Conservation (phyloP, 2,113 vertebrate species). For the Hypocryptadius cinnamomeus region DNA sequence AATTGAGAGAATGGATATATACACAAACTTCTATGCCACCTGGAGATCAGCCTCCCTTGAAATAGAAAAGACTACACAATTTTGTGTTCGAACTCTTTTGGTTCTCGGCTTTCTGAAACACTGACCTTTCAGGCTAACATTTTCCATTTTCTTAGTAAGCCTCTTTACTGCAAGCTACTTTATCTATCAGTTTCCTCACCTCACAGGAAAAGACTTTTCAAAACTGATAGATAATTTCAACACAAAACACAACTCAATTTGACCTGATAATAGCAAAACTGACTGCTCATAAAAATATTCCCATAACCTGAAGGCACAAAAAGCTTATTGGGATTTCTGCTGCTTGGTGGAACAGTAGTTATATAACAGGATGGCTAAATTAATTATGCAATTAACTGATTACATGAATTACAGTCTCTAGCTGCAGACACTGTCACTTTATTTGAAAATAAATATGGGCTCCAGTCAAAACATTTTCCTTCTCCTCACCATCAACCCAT, state of each 20-base stretch:
- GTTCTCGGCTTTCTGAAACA: not conserved
- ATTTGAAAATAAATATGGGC: not conserved
- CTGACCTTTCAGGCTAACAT: not conserved
- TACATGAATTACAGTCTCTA: not conserved
- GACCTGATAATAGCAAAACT: not conserved
- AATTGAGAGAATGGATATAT: not conserved
- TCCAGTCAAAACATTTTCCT: not conserved
- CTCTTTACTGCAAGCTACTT: not conserved
- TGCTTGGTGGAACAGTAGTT: not conserved
- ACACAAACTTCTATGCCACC: not conserved
- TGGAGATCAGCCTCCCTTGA: not conserved
- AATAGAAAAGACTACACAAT: not conserved
- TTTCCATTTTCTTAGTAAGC: not conserved
- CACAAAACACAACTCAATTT: not conserved
- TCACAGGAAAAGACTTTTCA: not conserved
- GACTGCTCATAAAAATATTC: not conserved
- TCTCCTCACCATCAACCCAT: not conserved
- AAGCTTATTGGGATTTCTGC: not conserved
- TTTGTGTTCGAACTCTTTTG: not conserved
- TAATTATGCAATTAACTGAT: not conserved
- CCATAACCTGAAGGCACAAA: not conserved
- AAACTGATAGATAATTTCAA: not conserved
- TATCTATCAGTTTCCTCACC: not conserved
- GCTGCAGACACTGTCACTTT: not conserved
- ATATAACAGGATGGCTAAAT: not conserved